A percentile compares a stretch with the other conserved stretches of the same genome.
Conservation (phyloP, 2,797 vertebrate species). For the Mus minutoides region DNA sequence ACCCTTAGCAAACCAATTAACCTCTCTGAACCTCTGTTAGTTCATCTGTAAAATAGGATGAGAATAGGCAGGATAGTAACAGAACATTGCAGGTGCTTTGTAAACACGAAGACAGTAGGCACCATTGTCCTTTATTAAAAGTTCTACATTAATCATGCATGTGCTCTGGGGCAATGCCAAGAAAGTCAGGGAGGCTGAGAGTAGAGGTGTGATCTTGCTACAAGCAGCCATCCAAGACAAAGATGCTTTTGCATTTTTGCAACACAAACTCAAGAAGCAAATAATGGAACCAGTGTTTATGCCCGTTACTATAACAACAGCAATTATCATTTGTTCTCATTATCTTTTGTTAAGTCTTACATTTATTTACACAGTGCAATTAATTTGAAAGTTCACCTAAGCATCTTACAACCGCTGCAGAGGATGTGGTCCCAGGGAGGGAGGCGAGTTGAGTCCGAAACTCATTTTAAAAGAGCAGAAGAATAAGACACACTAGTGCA, state of each 20-base stretch:
- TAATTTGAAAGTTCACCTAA: slow-evolving; percentile 63
- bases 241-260: slow-evolving; percentile 43
- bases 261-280: slow-evolving; percentile 62
- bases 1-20: slow-evolving; percentile 41
- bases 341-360: slow-evolving; percentile 59
- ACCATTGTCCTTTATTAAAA: slow-evolving; percentile 32
- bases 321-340: slow-evolving; percentile 62
- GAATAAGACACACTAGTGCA: neutral
- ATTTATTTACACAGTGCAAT: slow-evolving; percentile 61
- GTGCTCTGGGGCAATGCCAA: neutral
- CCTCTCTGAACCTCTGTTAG: slow-evolving; percentile 16
- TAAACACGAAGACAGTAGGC: neutral
- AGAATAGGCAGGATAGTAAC: neutral
- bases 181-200: neutral
- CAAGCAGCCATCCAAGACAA: slow-evolving; percentile 26
- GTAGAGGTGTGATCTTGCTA: neutral
- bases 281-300: slow-evolving; percentile 40
- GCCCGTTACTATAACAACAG: slow-evolving; percentile 65
- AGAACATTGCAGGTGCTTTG: neutral
- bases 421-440: neutral
- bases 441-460: neutral
- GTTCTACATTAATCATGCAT: neutral
- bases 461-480: slow-evolving; percentile 19
- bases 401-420: slow-evolving; percentile 47
- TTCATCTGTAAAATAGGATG: slow-evolving; percentile 39